Evolutionary conservation across 2,888 invertebrate genomes (phyloP), one percentile per base, ranked within the genome.

Genomic region (Junonia oenone): DNA sequence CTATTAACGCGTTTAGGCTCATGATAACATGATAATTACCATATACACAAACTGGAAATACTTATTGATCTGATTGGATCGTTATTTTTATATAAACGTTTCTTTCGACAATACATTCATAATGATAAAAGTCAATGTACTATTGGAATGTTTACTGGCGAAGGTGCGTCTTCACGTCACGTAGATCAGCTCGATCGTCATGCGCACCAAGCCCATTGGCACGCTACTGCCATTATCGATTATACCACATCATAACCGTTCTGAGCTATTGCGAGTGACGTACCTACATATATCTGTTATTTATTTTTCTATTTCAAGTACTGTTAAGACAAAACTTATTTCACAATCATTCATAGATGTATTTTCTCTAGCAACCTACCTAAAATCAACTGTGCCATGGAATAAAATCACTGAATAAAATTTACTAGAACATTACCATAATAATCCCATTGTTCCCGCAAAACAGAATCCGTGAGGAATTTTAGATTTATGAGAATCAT

Each of bases 101-200:
- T 27, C 27, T 29, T 29, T 33, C n/a, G 31, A 9, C 31, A n/a
- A 33, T 1, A 33, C 19, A 17, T 33, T 33, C 40, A 17, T 6
- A 37, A 37, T 43, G 6, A 43, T 43, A n/a, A 15, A 13, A 43
- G 26, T 22, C 27, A 46, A 46, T 29, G 26, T 17, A 46, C 29
- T 2, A n/a, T 17, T 17, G 46, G n/a, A 31, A 46, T 45, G 29
- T 46, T 31, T 17, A 46, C 46, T 29, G 13, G 11, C 17, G 31
- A 17, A 46, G 46, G 45, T 45, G 27, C 27, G 45, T 19, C 45
- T 31, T 26, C 58, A 33, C 67, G 70, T 71, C 77, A 81, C 79
- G 80, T 78, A 76, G 72, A 72, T 72, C 73, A 73, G 68, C 69
- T 71, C 69, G 69, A 66, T 73, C 72, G 70, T 63, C 67, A 75